Evolutionary conservation across 2,888 invertebrate genomes (phyloP).

Genomic region (Amiota minor): DNA sequence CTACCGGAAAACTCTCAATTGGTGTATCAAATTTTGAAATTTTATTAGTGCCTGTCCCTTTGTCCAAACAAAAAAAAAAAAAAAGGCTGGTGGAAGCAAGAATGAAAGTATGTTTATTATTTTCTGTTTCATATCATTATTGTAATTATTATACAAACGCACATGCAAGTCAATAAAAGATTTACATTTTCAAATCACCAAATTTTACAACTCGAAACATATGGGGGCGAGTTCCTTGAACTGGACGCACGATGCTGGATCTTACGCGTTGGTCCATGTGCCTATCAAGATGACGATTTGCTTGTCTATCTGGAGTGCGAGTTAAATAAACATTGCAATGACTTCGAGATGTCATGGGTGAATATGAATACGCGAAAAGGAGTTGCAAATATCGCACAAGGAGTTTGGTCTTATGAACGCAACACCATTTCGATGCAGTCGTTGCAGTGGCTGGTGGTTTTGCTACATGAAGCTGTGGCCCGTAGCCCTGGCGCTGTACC

Average conservation of each 20-base stretch:
- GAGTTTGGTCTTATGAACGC: background rate
- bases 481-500: constrained; percentile 9
- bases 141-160: too few species aligned
- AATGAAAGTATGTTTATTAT: too few species aligned
- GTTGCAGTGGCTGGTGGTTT: background rate
- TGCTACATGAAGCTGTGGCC: background rate
- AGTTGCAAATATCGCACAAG: background rate
- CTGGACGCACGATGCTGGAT: constrained; percentile 38
- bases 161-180: too few species aligned
- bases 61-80: too few species aligned
- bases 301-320: constrained; percentile 39
- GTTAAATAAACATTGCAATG: constrained; percentile 10
- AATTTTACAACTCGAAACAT: background rate
- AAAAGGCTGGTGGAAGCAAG: too few species aligned
- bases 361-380: too few species aligned
- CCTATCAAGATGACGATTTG: constrained; percentile 44
- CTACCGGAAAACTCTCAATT: too few species aligned
- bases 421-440: background rate
- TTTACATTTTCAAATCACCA: too few species aligned
- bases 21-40: too few species aligned
- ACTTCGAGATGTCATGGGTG: background rate
- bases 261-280: constrained; percentile 43
- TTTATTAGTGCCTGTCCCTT: too few species aligned
- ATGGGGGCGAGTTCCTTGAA: constrained; percentile 38
- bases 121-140: too few species aligned